These are phyloP conservation scores for Pantherophis alleghaniensis DNA, from an alignment of 2,797 vertebrate species.

Conservation along the genomic window DNA sequence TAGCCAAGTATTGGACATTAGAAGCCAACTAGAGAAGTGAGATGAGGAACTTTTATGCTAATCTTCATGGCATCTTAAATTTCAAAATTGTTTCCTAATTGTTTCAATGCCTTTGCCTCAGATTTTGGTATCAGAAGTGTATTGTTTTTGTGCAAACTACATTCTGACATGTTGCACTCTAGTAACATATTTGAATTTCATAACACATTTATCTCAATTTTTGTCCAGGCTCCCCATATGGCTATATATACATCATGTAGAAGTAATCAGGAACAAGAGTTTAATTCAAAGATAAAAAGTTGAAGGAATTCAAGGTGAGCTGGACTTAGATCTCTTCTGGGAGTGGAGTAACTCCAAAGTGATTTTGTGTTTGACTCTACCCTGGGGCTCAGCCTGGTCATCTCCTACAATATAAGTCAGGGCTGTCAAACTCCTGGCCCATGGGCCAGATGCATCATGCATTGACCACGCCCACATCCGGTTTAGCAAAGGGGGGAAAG, in stretches of 20 bases:
- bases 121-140: neutral
- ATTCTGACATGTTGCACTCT: neutral
- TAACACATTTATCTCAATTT: neutral
- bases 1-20: neutral
- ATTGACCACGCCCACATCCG: no score
- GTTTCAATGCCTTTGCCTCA: neutral
- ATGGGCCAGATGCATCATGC: rapidly evolving
- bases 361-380: neutral
- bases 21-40: neutral
- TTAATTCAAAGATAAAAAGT: neutral
- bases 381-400: neutral
- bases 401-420: neutral
- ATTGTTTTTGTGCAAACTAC: neutral
- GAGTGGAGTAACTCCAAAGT: neutral
- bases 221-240: neutral
- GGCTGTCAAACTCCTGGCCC: no score
- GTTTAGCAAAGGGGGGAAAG: no score
- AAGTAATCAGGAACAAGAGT: neutral
- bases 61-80: neutral
- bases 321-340: neutral
- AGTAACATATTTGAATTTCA: neutral
- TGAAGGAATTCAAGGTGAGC: neutral
- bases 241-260: no score
- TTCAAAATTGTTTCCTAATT: neutral
- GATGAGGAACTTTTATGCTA: neutral